Conservation (phyloP, 2,888 invertebrate species). For the Polia nebulosa region DNA sequence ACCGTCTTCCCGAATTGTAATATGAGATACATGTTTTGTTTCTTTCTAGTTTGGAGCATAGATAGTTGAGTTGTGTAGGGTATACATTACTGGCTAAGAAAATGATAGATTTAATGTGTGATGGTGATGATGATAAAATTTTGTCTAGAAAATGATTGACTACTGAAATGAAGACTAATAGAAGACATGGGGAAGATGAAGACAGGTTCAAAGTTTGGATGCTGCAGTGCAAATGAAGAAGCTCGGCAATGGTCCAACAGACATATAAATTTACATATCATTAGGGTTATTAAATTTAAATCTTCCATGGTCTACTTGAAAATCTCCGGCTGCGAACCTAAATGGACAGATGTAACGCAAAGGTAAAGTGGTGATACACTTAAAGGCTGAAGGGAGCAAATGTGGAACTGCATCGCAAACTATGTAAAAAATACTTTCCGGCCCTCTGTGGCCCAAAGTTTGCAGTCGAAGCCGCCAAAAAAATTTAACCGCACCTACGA, state of each 20-base stretch:
- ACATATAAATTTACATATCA: no score
- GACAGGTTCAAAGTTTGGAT: background rate
- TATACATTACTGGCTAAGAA: constrained; percentile 47
- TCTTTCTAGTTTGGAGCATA: constrained; percentile 49
- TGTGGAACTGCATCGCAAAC: background rate
- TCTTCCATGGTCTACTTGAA: background rate
- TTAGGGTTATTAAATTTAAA: no score
- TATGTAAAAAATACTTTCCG: background rate
- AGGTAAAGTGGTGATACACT: background rate
- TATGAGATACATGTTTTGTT: constrained; percentile 68
- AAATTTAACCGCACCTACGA: background rate
- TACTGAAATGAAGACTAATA: no score
- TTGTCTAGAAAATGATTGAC: background rate
- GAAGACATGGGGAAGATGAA: background rate
- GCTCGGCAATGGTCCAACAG: no score
- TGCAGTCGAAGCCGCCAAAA: background rate
- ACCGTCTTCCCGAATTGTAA: constrained; percentile 74
- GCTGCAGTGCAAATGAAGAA: background rate
- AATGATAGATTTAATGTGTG: background rate
- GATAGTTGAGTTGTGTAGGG: constrained; percentile 16
- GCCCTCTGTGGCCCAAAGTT: background rate
- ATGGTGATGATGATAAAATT: background rate
- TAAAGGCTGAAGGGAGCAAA: background rate
- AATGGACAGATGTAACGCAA: background rate
- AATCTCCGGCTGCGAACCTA: background rate